phyloP scores from a whole-genome alignment of 2,888 invertebrate species.

The Eulithis prunata region DNA sequence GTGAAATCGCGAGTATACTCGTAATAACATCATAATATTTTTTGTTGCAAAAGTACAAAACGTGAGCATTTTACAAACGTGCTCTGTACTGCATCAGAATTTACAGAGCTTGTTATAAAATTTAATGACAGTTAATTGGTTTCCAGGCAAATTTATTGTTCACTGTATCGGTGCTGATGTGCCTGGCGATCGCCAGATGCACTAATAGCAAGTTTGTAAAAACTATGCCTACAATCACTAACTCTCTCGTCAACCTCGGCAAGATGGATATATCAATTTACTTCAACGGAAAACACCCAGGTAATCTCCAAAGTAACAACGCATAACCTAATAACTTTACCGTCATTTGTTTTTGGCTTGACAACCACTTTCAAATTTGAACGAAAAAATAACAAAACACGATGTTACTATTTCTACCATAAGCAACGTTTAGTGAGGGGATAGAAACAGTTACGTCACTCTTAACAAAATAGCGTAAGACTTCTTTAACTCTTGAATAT shows the following conservation, averaged over 20 bases:
- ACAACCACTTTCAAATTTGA: no score
- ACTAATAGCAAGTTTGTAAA: slow-evolving; percentile 55
- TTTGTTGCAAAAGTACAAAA: neutral
- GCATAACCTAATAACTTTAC: no score
- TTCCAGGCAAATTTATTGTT: slow-evolving; percentile 48
- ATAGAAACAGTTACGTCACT: no score
- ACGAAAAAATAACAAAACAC: no score
- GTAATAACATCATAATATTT: slow-evolving; percentile 2
- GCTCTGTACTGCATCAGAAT: neutral
- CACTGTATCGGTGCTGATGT: slow-evolving; percentile 46
- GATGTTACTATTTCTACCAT: no score
- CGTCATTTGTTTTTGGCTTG: no score
- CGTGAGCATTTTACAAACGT: neutral
- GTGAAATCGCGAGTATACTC: neutral
- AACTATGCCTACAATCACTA: slow-evolving; percentile 63
- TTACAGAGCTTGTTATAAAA: no score
- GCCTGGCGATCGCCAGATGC: slow-evolving; percentile 44
- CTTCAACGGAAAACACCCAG: slow-evolving; percentile 62
- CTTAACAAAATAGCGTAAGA: no score
- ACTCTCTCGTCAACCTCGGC: slow-evolving; percentile 74
- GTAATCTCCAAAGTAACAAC: slow-evolving; percentile 43
- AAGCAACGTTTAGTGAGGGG: no score
- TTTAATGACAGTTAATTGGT: neutral
- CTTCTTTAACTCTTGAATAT: neutral
- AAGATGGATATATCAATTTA: slow-evolving; percentile 76